Conservation (phyloP, 2,888 invertebrate species). For the Oligia fasciuncula region DNA sequence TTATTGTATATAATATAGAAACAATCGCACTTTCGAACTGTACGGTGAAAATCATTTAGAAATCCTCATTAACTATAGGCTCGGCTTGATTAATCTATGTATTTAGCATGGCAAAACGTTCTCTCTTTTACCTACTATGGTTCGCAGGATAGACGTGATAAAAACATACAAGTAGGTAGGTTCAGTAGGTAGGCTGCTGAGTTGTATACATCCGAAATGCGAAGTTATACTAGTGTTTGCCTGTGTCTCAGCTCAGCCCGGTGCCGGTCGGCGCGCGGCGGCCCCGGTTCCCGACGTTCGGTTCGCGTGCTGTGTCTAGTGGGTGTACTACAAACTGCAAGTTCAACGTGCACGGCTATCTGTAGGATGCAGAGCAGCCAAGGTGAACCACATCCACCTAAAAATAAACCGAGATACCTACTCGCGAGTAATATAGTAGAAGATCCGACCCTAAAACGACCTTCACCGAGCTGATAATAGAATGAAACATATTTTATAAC, state of each 20-base stretch:
- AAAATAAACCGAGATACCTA: slow-evolving; percentile 73
- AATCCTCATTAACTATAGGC: not conserved
- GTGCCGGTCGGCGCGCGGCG: not conserved
- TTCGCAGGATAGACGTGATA: no score
- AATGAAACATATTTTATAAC: no score
- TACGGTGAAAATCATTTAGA: not conserved
- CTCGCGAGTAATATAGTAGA: slow-evolving; percentile 29
- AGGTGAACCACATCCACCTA: slow-evolving; percentile 81
- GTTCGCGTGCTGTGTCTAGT: slow-evolving; percentile 18
- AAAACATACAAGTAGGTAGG: not conserved
- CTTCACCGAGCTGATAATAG: no score
- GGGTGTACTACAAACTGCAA: slow-evolving; percentile 55
- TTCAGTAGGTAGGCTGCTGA: no score
- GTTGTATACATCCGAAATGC: not conserved
- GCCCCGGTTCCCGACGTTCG: slow-evolving; percentile 32
- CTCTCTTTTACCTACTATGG: not conserved
- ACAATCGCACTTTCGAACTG: not conserved
- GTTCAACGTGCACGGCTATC: slow-evolving; percentile 67
- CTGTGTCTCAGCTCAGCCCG: not conserved
- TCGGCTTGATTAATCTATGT: not conserved
- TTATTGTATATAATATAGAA: not conserved
- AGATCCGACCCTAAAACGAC: no score
- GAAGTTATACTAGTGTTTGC: not conserved
- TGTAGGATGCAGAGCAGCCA: slow-evolving; percentile 75
- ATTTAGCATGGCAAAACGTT: no score